These are phyloP conservation scores for Hystrix cristata DNA, from an alignment of 2,113 vertebrate genomes.

Conservation along the genomic window DNA sequence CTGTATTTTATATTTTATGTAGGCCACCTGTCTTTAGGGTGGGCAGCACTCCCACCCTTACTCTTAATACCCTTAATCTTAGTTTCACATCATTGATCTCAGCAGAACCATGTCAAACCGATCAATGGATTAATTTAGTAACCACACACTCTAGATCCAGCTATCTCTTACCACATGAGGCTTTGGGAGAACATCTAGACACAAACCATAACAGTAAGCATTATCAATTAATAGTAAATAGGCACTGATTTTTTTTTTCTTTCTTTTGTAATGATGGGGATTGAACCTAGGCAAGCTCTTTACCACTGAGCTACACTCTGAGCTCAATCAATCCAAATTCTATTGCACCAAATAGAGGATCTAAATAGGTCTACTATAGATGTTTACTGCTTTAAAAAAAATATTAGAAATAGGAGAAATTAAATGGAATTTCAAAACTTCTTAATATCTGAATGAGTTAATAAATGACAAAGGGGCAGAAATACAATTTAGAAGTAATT, in stretches of 20 bases:
- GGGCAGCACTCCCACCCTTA: no score
- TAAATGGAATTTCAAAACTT: slow-evolving; percentile 43
- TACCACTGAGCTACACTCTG: neutral
- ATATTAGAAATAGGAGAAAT: neutral
- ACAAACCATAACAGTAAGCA: neutral
- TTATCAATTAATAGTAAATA: slow-evolving; percentile 21
- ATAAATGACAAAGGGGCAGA: neutral
- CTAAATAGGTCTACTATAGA: slow-evolving; percentile 13
- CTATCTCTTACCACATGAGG: no score
- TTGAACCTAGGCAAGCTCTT: neutral
- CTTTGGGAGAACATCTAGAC: no score
- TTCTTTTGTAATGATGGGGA: neutral
- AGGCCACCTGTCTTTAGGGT: no score
- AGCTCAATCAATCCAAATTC: neutral
- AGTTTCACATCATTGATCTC: no score
- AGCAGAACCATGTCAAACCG: no score
- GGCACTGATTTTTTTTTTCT: slow-evolving; percentile 7
- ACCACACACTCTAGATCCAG: no score
- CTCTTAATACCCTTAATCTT: no score
- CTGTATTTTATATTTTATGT: no score
- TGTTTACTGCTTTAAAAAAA: neutral
- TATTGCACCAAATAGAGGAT: neutral
- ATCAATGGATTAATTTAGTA: no score
- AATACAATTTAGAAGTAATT: slow-evolving; percentile 33
- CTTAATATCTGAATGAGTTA: neutral